Base-by-base conservation (phyloP, 1,140 invertebrate genomes). In the Pygmarrhopalites habei region DNA sequence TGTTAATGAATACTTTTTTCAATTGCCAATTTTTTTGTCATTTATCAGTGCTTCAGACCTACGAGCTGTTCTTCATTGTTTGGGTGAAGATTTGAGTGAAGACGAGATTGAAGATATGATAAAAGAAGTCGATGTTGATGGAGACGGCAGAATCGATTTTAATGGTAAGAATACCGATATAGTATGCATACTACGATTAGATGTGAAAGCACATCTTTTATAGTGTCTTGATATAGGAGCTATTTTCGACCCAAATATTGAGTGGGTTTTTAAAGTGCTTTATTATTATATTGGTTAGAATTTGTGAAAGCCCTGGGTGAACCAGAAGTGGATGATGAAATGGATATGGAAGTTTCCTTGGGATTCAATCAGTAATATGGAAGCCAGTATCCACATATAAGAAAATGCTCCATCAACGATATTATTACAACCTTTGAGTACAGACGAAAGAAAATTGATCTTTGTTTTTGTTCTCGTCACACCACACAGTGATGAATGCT, bases 61-160 rank as follows among this genome's bases (percentile, higher is more conserved):
- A 35, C 77, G 88, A 64, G 89, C 88, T 0, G 89, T 91, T 7
- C 75, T 91, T 41, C 88, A 91, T 75, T 90, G 89, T 75, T 76
- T 91, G 7, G 89, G 89, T 5, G 88, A 91, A 74, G 87, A 90
- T 74, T 76, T 90, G 32, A 87, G 86, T 5, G 88, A 91, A 74
- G 89, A 90, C 77, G 89, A 91, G 75, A 91, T 92, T 75, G 89
- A 92, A 76, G 89, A 91, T 72, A 92, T 92, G 89, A 92, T 92
- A 71, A 89, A 90, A 75, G 89, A 92, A 79, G 89, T 92, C 4
- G 89, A 92, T 74, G 88, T 90, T 15, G 88, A 92, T 74, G 89
- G 89, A 3, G 89, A 92, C 74, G 89, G 89, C 7, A 80, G 88
- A 68, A 92, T 92, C 67, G 88, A 92, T 77, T 92, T 92, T 77